Evolutionary conservation across 1,140 invertebrate genomes (phyloP).

Genomic region (Ips nitidus): DNA sequence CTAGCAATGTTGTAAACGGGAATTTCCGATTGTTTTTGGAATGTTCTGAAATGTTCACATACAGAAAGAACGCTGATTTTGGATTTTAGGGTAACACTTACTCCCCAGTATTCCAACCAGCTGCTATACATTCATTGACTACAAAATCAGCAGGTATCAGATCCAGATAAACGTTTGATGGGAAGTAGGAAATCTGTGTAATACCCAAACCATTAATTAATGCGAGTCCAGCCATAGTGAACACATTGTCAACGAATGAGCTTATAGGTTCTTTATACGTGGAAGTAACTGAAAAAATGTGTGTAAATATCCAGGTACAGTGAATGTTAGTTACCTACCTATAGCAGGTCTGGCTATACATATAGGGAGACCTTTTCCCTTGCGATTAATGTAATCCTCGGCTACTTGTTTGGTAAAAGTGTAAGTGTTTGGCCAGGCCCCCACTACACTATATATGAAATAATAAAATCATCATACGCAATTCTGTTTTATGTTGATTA

Average conservation of each 20-base stretch:
- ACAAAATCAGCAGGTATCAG: constrained; percentile 78
- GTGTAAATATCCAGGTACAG: not conserved
- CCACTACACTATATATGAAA: constrained; percentile 49
- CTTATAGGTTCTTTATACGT: constrained; percentile 67
- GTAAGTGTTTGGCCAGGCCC: constrained; percentile 63
- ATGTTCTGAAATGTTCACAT: constrained; percentile 3
- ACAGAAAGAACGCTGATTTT: no score
- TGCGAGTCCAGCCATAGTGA: constrained; percentile 68
- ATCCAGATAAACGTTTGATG: constrained; percentile 60
- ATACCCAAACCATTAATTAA: constrained; percentile 64
- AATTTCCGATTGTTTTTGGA: constrained; percentile 12
- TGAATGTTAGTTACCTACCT: constrained; percentile 50
- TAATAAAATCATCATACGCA: no score
- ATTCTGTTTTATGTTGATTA: not conserved
- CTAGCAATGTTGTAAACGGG: constrained; percentile 24
- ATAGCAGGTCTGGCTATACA: constrained; percentile 64
- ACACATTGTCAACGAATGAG: constrained; percentile 82
- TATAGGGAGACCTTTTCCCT: constrained; percentile 57
- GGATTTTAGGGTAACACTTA: constrained; percentile 11
- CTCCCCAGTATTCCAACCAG: constrained; percentile 62
- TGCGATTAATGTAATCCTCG: constrained; percentile 60
- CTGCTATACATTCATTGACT: constrained; percentile 73
- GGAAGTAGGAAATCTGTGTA: constrained; percentile 63
- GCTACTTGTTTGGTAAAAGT: constrained; percentile 63
- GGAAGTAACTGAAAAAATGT: constrained; percentile 62